These are phyloP conservation scores for Hemitrygon akajei DNA, from an alignment of 2,797 vertebrate genomes.

Conservation along the genomic window DNA sequence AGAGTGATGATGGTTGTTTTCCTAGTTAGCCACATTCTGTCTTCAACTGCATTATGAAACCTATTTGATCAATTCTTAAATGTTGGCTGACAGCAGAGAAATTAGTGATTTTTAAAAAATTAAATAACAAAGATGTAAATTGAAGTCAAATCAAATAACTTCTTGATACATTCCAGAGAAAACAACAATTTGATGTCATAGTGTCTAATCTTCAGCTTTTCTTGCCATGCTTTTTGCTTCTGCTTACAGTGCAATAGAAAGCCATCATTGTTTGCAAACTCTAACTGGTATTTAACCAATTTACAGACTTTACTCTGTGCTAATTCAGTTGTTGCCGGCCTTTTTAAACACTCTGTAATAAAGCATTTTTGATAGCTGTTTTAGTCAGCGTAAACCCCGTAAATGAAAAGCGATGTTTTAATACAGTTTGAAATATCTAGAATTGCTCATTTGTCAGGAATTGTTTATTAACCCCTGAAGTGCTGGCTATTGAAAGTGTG, in stretches of 20 bases:
- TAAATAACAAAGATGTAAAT: background rate
- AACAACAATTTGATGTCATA: background rate
- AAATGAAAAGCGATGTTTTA: background rate
- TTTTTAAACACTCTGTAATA: background rate
- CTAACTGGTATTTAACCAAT: background rate
- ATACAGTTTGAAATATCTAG: background rate
- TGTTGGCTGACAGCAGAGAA: background rate
- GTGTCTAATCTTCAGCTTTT: background rate
- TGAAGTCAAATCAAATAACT: background rate
- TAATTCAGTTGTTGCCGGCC: background rate
- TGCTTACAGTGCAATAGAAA: background rate
- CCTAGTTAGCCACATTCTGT: background rate
- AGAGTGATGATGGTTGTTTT: background rate
- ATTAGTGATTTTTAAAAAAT: background rate
- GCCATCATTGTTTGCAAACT: background rate
- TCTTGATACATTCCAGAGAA: background rate
- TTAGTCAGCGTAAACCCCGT: background rate
- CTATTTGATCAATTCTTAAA: background rate
- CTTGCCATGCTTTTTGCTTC: background rate
- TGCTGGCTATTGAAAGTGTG: background rate
- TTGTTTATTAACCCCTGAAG: background rate
- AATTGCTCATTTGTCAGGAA: background rate
- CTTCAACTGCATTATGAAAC: background rate
- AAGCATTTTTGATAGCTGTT: background rate
- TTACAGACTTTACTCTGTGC: background rate